phyloP scores from a whole-genome alignment of 2,888 invertebrate species.

The Lasioglossum villosulum region DNA sequence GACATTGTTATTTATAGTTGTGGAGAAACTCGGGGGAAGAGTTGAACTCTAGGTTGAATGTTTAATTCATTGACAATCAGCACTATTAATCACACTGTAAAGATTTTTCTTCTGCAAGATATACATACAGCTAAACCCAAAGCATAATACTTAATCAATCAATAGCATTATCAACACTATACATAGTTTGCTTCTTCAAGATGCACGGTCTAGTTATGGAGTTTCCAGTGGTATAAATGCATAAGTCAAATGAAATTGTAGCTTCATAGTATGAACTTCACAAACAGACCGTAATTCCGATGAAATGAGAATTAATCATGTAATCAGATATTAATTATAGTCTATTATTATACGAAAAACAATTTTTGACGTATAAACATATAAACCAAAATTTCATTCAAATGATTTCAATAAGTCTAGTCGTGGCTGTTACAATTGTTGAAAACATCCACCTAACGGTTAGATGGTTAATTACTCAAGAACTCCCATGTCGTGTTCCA shows the following conservation, averaged over 20 bases:
- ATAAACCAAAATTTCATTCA: no score
- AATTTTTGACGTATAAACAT: no score
- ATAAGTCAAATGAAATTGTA: no score
- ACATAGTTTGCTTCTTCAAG: not conserved
- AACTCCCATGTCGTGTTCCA: not conserved
- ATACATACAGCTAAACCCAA: not conserved
- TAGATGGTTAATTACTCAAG: not conserved
- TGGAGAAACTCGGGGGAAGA: not conserved
- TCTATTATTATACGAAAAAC: no score
- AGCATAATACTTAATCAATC: not conserved
- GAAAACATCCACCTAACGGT: not conserved
- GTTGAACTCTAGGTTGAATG: not conserved
- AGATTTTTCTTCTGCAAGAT: not conserved
- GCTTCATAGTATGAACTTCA: no score
- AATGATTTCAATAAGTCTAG: not conserved
- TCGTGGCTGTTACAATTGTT: not conserved
- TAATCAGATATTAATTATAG: no score
- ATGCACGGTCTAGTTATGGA: not conserved
- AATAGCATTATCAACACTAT: not conserved
- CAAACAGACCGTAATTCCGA: no score
- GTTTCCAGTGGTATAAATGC: not conserved
- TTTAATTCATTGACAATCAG: not conserved
- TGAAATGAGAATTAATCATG: no score
- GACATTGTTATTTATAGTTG: not conserved
- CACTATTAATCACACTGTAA: not conserved